Percentiles rank a stretch among this genome's conserved stretches.
phyloP scores from a whole-genome alignment of 2,113 vertebrate genomes.

The Hippoglossus stenolepis region DNA sequence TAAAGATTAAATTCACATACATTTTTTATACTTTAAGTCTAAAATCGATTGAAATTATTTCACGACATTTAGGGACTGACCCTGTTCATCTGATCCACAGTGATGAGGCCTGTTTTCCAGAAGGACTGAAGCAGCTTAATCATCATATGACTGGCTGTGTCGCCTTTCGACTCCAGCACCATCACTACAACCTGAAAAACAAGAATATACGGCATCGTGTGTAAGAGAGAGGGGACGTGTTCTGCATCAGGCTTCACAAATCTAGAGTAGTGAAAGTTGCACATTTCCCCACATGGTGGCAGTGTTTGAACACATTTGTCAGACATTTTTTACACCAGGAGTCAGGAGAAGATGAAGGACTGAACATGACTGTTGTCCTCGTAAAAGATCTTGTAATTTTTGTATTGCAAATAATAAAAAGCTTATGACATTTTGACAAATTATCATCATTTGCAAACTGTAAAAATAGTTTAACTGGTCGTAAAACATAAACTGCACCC shows the following conservation, averaged over 20 bases:
- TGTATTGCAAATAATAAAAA: too few species aligned
- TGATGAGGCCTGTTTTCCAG: slow-evolving; percentile 89
- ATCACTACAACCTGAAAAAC: slow-evolving; percentile 85
- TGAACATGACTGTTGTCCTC: not conserved
- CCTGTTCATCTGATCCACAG: slow-evolving; percentile 92
- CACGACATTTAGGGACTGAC: slow-evolving; percentile 59
- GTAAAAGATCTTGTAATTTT: not conserved
- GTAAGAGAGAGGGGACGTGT: not conserved
- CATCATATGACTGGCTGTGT: slow-evolving; percentile 83
- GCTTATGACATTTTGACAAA: too few species aligned
- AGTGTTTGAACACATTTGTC: slow-evolving; percentile 9
- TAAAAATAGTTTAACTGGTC: too few species aligned
- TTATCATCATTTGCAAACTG: not conserved
- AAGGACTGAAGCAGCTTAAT: slow-evolving; percentile 87
- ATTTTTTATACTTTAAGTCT: too few species aligned
- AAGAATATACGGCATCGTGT: not conserved
- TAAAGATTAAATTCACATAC: too few species aligned
- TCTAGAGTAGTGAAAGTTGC: not conserved
- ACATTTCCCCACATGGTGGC: slow-evolving; percentile 37
- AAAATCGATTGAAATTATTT: not conserved
- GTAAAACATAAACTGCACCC: too few species aligned
- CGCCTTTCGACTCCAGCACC: slow-evolving; percentile 88
- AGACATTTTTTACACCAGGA: not conserved
- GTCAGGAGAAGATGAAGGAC: not conserved
- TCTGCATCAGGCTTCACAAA: not conserved